phyloP scores from a whole-genome alignment of 2,888 invertebrate genomes.

The Agrotis ipsilon region DNA sequence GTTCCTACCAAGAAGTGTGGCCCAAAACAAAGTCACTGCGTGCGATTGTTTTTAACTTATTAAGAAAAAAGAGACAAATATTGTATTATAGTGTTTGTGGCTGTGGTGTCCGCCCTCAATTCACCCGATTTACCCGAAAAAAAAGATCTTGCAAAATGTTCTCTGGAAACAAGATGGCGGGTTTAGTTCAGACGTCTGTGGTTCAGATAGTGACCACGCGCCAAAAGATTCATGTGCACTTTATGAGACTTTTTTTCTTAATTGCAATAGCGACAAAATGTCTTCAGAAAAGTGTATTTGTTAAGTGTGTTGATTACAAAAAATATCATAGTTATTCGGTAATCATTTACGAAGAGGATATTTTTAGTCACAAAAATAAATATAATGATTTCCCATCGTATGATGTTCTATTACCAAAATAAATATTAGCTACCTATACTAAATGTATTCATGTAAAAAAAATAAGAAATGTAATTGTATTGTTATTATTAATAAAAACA shows the following conservation, averaged over 20 bases:
- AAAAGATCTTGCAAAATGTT: neutral
- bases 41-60: no score
- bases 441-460: neutral
- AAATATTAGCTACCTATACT: neutral
- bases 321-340: no score
- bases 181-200: no score
- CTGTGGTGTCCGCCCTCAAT: no score
- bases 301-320: no score
- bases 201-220: neutral
- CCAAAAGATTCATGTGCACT: neutral
- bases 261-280: neutral
- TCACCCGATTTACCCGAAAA: no score
- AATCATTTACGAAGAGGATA: neutral
- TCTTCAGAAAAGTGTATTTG: neutral
- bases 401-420: conserved; percentile 9
- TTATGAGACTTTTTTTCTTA: neutral
- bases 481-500: conserved; percentile 31
- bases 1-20: no score
- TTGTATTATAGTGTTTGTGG: no score
- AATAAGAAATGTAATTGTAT: neutral
- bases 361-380: neutral
- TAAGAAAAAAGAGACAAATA: no score
- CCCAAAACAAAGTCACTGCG: no score
- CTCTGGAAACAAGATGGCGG: neutral
- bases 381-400: neutral